A percentile compares a stretch with the other conserved stretches of the same genome.
phyloP scores from a whole-genome alignment of 2,888 invertebrate species.

The Ceratothoa steindachneri region DNA sequence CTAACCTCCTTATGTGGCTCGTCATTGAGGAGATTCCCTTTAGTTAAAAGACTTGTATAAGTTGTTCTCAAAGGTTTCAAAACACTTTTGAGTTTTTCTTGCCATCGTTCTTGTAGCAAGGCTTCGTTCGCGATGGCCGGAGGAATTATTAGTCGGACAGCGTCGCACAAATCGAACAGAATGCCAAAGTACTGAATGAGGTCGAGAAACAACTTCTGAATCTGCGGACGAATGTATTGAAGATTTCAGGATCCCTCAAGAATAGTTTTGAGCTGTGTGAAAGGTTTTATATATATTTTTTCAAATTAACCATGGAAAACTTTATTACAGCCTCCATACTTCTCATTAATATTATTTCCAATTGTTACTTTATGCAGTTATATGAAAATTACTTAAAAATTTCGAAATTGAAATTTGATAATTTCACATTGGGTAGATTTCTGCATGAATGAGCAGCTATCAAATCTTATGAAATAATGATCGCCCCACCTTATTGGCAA shows the following conservation, averaged over 20 bases:
- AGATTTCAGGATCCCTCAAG: background rate
- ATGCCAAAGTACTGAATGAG: constrained; percentile 32
- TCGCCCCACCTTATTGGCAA: too few species aligned
- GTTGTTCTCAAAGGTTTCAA: background rate
- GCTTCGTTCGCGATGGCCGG: constrained; percentile 29
- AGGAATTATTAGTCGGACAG: constrained; percentile 24
- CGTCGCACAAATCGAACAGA: constrained; percentile 28
- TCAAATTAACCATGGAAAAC: too few species aligned
- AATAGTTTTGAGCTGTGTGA: too few species aligned
- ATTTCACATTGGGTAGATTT: too few species aligned
- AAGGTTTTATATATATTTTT: too few species aligned
- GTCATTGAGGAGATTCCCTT: background rate
- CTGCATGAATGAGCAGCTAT: too few species aligned
- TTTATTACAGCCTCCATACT: too few species aligned
- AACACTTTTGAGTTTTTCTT: background rate
- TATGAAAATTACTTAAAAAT: too few species aligned
- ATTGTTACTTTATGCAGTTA: too few species aligned
- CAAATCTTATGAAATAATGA: too few species aligned
- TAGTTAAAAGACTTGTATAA: background rate
- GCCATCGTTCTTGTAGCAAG: constrained; percentile 15
- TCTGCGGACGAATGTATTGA: background rate
- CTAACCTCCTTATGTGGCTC: background rate
- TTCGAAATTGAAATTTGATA: too few species aligned
- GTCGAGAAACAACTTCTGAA: constrained; percentile 23
- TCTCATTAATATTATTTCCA: too few species aligned